Evolutionary conservation across 2,888 invertebrate genomes (phyloP), one percentile per base, ranked within the genome.

Genomic region (Iselma pallidipennis): DNA sequence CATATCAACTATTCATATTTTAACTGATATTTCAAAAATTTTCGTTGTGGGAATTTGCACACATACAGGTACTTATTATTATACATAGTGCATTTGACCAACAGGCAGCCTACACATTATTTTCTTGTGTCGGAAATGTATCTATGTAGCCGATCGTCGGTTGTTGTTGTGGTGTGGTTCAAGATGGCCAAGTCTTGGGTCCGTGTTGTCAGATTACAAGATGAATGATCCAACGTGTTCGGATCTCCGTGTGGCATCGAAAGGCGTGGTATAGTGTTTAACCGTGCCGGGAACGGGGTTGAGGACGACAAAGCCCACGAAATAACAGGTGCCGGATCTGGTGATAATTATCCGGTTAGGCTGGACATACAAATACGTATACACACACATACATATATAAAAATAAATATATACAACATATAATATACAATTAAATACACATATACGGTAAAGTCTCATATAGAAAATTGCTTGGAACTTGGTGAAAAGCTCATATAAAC

Each of bases 321-420:
- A 63, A 59, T 59, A 63, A 63, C 63, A 63, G 63, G 59, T 63
- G 63, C 59, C 63, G 55, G 62, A 58, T 58, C 59, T 56, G 52
- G 56, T 57, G 63, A 63, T 63, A 60, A 63, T 63, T 63, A 63
- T 63, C 63, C 63, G 63, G 63, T 59, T 62, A 45, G 52, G 31
- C 23, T 45, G 21, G 23, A 45, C 45, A 21, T 21, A 28, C 28
- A 5, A 28, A 28, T 2, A 16, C 14, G 5, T 14, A 37, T 16
- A 37, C 45, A 45, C 16, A 37, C 14, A 37, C 3, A 37, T 16
- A 37, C 6, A 16, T 1, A 37, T 16, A 37, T 25, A 28, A 28
- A 28, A 4, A 28, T 25, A 6, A 25, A 6, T 4, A 25, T 25
- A 4, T 9, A 7, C 28, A 6, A 28, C 9, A 28, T 1, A 28